Base-by-base conservation (phyloP, 2,888 invertebrate species). In the Andrena bicolor region DNA sequence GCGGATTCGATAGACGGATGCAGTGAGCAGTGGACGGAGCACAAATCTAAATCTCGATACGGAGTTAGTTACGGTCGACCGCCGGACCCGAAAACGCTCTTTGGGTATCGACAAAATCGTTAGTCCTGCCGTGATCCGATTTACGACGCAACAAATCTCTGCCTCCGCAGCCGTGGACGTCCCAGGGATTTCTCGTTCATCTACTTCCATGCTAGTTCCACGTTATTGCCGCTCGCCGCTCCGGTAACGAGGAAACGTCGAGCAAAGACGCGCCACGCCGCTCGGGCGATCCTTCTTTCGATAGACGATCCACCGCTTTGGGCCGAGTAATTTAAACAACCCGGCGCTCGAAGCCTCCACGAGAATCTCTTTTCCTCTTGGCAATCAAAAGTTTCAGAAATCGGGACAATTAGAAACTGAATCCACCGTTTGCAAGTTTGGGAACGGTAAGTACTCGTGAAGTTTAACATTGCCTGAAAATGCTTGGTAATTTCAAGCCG, bases 61-160 rank as follows among this genome's bases (percentile, higher is more conserved):
- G 64, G 72, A 86, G 87, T 86, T 77, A 81, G 86, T 86, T 85
- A 86, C 86, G 85, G 73, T 75, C 66, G 81, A 81, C 76, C 86
- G 65, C 77, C 75, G 74, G 82, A 87, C 76, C 80, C 75, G 87
- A 84, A 84, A 87, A 87, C 74, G 86, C 87, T 87, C 83, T 87
- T 88, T 86, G 83, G 85, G 79, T 83, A 88, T 86, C 81, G 87
- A 86, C 82, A 84, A 86, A 88, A 87, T 87, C 87, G 87, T 87
- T 87, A 87, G 85, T 85, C 82, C 85, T 68, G 66, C 75, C 64
- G 83, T 86, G 85, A 87, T 86, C 86, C 85, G 86, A 87, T 87
- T 87, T 87, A 87, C 87, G 87, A 83, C 73, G 77, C 77, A 85
- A 87, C 87, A 87, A 86, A 87, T 87, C 87, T 87, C 85, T 68